Conservation (phyloP, 2,888 invertebrate species). For the Sinohyriopsis cumingii region DNA sequence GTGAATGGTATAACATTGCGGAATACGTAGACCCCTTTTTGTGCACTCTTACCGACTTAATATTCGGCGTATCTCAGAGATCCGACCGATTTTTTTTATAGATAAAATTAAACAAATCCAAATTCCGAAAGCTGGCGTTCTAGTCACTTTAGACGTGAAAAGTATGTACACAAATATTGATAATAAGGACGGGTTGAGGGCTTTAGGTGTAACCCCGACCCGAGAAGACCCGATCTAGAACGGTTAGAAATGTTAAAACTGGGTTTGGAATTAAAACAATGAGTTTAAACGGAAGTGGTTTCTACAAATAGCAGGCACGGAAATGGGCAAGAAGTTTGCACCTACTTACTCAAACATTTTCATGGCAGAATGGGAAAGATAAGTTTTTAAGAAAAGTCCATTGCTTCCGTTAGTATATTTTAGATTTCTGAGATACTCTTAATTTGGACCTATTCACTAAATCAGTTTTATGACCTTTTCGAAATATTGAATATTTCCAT, state of each 20-base stretch:
- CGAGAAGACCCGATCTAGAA: slow-evolving; percentile 1
- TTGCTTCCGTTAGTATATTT: no score
- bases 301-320: neutral
- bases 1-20: neutral
- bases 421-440: no score
- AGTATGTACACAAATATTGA: neutral
- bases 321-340: neutral
- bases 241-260: neutral
- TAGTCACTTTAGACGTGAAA: neutral
- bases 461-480: no score
- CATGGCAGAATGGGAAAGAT: no score
- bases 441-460: no score
- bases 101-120: neutral
- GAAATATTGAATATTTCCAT: no score
- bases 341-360: neutral
- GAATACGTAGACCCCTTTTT: neutral
- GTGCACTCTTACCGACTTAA: neutral
- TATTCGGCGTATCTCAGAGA: slow-evolving; percentile 1
- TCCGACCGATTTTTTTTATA: neutral
- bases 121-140: neutral
- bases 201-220: neutral
- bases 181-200: neutral
- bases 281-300: neutral
- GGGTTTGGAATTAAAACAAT: neutral
- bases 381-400: no score